A percentile compares a stretch with the other conserved stretches of the same genome.
These are phyloP conservation scores for Trichogramma dendrolimi DNA, from an alignment of 2,888 invertebrate species.

Conservation along the genomic window DNA sequence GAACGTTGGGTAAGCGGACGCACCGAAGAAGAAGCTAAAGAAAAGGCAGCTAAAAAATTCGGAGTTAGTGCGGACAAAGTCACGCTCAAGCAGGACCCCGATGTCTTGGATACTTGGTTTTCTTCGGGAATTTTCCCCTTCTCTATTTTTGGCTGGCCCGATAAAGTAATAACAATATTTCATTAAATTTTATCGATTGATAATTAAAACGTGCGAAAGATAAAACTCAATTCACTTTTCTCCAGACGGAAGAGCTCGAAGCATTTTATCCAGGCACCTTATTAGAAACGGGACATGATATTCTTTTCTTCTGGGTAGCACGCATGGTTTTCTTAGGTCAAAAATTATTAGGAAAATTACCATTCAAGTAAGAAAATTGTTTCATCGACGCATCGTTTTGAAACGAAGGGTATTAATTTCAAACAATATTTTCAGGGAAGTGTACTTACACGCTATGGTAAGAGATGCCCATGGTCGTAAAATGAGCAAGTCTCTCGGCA, in stretches of 20 bases:
- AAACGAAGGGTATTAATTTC: background rate
- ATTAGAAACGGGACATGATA: constrained; percentile 96
- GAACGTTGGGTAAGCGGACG: constrained; percentile 58
- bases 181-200: background rate
- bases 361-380: constrained; percentile 66
- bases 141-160: constrained; percentile 96
- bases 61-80: constrained; percentile 57
- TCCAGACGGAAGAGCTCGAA: constrained; percentile 62
- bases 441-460: constrained; percentile 94
- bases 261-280: constrained; percentile 88
- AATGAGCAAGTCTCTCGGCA: constrained; percentile 98
- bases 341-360: constrained; percentile 81
- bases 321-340: constrained; percentile 98
- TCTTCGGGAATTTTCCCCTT: constrained; percentile 95
- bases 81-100: constrained; percentile 74
- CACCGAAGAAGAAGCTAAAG: constrained; percentile 68
- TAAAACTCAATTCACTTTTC: background rate
- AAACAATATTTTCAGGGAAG: constrained; percentile 58
- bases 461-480: constrained; percentile 97
- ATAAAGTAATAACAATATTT: constrained; percentile 56
- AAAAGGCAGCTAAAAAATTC: constrained; percentile 74
- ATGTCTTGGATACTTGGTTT: constrained; percentile 99
- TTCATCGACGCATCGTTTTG: background rate
- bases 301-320: constrained; percentile 99
- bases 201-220: background rate